Conservation (phyloP, 2,113 vertebrate genomes). For the Cisticola juncidis region DNA sequence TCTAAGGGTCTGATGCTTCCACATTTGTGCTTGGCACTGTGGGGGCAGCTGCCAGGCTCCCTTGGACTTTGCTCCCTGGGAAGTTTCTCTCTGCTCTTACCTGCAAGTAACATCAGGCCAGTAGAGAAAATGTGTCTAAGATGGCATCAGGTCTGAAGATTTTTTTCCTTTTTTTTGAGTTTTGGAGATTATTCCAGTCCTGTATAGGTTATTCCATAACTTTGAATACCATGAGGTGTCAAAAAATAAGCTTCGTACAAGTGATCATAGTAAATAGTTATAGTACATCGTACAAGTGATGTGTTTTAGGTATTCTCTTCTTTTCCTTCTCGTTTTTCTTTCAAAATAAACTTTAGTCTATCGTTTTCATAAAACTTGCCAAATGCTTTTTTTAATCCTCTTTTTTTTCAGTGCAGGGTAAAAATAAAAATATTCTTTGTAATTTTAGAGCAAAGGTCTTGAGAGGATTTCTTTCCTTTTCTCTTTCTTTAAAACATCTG, state of each 20-base stretch:
- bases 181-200: neutral
- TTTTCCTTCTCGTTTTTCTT: neutral
- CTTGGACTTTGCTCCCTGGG: neutral
- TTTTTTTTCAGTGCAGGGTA: neutral
- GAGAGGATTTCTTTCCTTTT: neutral
- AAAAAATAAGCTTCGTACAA: neutral
- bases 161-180: neutral
- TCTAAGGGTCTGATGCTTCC: neutral
- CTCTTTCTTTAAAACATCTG: neutral
- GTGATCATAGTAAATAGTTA: no score
- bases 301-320: neutral
- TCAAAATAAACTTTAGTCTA: neutral
- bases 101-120: neutral
- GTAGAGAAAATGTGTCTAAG: neutral
- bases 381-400: neutral
- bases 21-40: accelerated
- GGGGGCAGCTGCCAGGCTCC: neutral
- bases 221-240: neutral
- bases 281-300: neutral
- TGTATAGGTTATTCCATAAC: neutral
- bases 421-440: neutral
- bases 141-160: neutral
- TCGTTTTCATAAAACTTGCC: neutral
- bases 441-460: neutral
- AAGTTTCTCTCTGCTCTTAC: neutral